These are phyloP conservation scores for Melipona quadrifasciata DNA, from an alignment of 1,140 invertebrate genomes.

Conservation along the genomic window DNA sequence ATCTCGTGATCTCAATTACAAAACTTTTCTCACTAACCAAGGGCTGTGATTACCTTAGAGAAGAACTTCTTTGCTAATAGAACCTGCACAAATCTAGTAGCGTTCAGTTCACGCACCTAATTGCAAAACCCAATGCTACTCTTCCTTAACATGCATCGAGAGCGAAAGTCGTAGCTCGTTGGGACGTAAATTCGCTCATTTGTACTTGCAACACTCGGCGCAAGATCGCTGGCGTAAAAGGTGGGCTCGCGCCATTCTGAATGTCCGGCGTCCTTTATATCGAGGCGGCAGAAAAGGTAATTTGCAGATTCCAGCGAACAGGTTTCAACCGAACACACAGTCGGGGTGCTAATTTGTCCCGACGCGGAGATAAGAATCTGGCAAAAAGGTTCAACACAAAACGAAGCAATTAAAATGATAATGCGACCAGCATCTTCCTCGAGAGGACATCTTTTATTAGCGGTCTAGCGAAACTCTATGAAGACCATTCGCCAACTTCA, in stretches of 20 bases:
- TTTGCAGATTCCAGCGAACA: conserved; percentile 51
- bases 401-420: conserved; percentile 56
- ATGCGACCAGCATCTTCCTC: background rate
- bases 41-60: background rate
- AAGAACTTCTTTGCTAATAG: background rate
- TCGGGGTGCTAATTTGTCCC: conserved; percentile 53
- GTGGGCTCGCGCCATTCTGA: conserved; percentile 9
- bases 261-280: conserved; percentile 39
- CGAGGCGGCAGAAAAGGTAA: conserved; percentile 49
- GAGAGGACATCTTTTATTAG: conserved; percentile 17
- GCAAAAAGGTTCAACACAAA: conserved; percentile 45
- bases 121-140: background rate
- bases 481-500: background rate
- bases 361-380: conserved; percentile 44
- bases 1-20: background rate
- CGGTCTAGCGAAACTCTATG: background rate
- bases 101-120: background rate
- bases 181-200: conserved; percentile 15
- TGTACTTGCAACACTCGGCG: conserved; percentile 30
- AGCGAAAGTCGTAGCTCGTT: background rate
- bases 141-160: background rate
- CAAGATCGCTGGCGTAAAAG: conserved; percentile 28
- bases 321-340: conserved; percentile 40
- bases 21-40: background rate
- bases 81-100: background rate